Conservation (phyloP, 1,140 invertebrate genomes). For the Drosophila ercepeae region DNA sequence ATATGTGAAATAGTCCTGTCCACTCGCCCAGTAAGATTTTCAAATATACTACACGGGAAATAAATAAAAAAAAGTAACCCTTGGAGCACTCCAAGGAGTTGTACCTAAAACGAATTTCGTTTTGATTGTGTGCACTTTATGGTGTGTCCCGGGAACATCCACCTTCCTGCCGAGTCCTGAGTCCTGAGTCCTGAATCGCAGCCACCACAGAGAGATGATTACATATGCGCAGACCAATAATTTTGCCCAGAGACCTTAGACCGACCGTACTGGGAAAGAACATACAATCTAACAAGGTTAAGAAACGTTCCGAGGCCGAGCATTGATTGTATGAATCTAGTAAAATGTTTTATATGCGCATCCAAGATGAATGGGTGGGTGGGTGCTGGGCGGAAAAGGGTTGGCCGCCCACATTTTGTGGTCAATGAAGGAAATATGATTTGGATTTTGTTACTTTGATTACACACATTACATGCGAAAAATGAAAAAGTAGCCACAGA, state of each 20-base stretch:
- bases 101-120: slow-evolving; percentile 76
- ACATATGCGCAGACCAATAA: slow-evolving; percentile 81
- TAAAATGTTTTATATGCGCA: slow-evolving; percentile 79
- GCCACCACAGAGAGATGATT: slow-evolving; percentile 67
- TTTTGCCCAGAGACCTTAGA: slow-evolving; percentile 39
- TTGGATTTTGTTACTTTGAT: slow-evolving; percentile 82
- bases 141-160: slow-evolving; percentile 44
- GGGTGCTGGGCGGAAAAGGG: slow-evolving; percentile 48
- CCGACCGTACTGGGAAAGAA: slow-evolving; percentile 19
- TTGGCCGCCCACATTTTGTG: slow-evolving; percentile 72
- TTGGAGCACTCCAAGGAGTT: slow-evolving; percentile 7
- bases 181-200: not conserved
- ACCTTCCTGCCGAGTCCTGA: slow-evolving; percentile 5
- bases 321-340: slow-evolving; percentile 79
- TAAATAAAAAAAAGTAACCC: not conserved
- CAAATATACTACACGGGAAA: slow-evolving; percentile 2
- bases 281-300: slow-evolving; percentile 71
- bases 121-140: slow-evolving; percentile 80
- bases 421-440: slow-evolving; percentile 82
- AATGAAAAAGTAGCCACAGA: slow-evolving; percentile 70
- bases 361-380: slow-evolving; percentile 37
- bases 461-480: slow-evolving; percentile 81
- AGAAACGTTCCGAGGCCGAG: slow-evolving; percentile 58
- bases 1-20: slow-evolving; percentile 62
- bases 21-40: not conserved